phyloP scores from a whole-genome alignment of 2,888 invertebrate genomes.

The Noctua janthina region DNA sequence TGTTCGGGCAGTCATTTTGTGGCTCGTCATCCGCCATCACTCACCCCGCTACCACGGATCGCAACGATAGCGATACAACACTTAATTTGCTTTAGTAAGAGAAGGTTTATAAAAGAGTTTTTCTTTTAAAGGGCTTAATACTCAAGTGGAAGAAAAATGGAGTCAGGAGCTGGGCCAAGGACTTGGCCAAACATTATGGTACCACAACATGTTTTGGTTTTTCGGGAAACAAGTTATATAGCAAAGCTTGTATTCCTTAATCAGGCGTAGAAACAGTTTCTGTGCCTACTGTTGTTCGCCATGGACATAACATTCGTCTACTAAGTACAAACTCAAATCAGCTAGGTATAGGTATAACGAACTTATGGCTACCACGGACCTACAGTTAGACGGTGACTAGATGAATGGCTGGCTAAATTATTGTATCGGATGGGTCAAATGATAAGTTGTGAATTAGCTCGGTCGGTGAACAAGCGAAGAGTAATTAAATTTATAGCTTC shows the following conservation, averaged over 20 bases:
- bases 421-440: not conserved
- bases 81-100: conserved; percentile 22
- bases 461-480: not conserved
- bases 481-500: not conserved
- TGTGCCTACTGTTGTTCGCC: not conserved
- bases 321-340: not conserved
- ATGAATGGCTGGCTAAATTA: not conserved
- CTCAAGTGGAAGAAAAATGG: not conserved
- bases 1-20: conserved; percentile 70
- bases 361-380: not conserved
- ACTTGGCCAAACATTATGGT: not conserved
- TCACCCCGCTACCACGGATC: conserved; percentile 53
- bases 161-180: not conserved
- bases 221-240: not conserved
- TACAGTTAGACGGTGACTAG: not conserved
- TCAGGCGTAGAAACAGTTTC: not conserved
- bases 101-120: not conserved
- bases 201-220: conserved; percentile 10
- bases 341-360: not conserved
- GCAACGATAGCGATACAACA: conserved; percentile 38
- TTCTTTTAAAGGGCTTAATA: not conserved
- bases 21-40: conserved; percentile 66
- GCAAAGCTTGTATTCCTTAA: not conserved
- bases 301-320: not conserved
- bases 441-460: not conserved